Evolutionary conservation across 2,888 invertebrate species (phyloP).

Genomic region (Cecidostiba fungosa): DNA sequence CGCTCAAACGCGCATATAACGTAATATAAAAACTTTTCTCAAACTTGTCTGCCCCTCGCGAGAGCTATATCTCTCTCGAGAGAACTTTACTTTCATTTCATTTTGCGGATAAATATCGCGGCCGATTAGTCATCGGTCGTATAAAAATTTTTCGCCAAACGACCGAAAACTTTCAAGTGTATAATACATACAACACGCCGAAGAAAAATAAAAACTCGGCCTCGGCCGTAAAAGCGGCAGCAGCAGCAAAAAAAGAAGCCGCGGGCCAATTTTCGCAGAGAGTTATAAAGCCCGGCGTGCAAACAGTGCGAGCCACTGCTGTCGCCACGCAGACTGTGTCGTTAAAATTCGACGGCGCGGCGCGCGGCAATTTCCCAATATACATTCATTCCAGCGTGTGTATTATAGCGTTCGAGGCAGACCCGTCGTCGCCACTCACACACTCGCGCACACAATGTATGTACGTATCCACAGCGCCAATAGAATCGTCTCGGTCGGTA

Average conservation of each 20-base stretch:
- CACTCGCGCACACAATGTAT: neutral
- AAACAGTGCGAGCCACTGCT: neutral
- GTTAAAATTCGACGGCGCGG: slow-evolving; percentile 21
- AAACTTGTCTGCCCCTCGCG: neutral
- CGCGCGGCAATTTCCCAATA: slow-evolving; percentile 23
- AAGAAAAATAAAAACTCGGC: neutral
- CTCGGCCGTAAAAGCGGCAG: neutral
- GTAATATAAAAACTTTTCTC: neutral
- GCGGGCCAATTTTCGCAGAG: slow-evolving; percentile 9
- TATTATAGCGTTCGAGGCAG: neutral
- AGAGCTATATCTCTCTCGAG: neutral
- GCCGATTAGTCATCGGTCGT: neutral
- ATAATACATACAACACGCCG: neutral
- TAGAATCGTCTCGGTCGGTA: slow-evolving; percentile 53
- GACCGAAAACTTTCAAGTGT: neutral
- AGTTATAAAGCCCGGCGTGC: neutral
- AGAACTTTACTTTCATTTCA: slow-evolving; percentile 11
- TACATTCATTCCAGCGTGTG: slow-evolving; percentile 8
- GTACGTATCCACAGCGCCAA: neutral
- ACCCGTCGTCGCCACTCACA: neutral
- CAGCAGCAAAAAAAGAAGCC: neutral
- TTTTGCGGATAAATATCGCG: neutral
- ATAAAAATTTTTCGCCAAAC: slow-evolving; percentile 5
- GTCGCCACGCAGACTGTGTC: slow-evolving; percentile 20
- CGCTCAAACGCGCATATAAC: neutral